Conservation (phyloP, 2,113 vertebrate genomes). For the Trichomycterus rosablanca region DNA sequence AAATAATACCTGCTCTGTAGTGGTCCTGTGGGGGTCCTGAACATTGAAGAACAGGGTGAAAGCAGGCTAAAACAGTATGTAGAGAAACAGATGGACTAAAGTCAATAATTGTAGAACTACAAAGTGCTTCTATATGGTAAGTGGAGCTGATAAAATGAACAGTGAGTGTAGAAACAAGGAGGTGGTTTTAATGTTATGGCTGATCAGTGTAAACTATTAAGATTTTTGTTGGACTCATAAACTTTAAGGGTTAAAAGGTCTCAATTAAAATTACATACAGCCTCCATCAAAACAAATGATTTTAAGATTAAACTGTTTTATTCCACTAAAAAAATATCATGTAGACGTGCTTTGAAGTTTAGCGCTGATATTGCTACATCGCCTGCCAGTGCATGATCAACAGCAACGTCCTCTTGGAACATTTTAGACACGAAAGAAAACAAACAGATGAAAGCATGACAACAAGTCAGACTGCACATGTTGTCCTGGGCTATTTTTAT, state of each 20-base stretch:
- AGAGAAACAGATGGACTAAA: too few relatives aligned
- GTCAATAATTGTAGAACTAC: too few relatives aligned
- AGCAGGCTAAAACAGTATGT: too few relatives aligned
- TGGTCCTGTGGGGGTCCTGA: too few relatives aligned
- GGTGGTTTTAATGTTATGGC: too few relatives aligned
- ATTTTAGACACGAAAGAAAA: conserved; percentile 28
- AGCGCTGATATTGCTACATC: conserved; percentile 17
- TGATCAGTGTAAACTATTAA: too few relatives aligned
- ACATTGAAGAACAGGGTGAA: too few relatives aligned
- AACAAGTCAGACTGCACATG: neutral
- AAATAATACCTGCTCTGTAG: too few relatives aligned
- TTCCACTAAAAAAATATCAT: conserved; percentile 35
- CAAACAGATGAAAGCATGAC: conserved; percentile 18
- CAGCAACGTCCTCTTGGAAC: conserved; percentile 20
- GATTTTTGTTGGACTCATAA: too few relatives aligned
- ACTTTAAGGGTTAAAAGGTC: conserved; percentile 28
- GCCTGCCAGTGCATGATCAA: conserved; percentile 13
- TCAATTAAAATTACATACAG: conserved; percentile 40
- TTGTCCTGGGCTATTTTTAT: conserved; percentile 23
- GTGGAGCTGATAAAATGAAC: too few relatives aligned
- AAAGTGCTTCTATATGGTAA: too few relatives aligned
- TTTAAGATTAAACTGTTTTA: conserved; percentile 47
- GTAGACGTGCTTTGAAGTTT: conserved; percentile 30
- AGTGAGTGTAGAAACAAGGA: too few relatives aligned
- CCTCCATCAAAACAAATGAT: conserved; percentile 42